These are phyloP conservation scores for Holothuria glaberrima DNA, from an alignment of 35 echinoderm and acorn worm species.

Conservation along the genomic window DNA sequence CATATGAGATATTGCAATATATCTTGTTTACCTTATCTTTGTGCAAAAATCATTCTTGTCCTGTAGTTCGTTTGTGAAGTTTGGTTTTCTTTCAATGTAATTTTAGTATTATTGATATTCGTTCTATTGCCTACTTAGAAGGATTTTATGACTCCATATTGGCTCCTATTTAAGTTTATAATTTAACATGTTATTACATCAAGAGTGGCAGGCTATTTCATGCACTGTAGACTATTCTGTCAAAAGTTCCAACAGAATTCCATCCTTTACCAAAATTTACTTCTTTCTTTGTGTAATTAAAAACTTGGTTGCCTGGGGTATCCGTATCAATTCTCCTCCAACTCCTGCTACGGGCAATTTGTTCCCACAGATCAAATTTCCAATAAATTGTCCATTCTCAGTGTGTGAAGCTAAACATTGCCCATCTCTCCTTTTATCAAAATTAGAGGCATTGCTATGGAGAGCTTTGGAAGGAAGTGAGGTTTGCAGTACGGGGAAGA, in stretches of 20 bases:
- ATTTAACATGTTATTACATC: not conserved
- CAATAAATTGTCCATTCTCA: slow-evolving; percentile 43
- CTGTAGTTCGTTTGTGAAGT: no score
- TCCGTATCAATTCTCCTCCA: slow-evolving; percentile 30
- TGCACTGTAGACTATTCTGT: not conserved
- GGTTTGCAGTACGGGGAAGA: no score
- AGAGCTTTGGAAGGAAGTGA: not conserved
- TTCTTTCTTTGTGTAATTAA: slow-evolving; percentile 39
- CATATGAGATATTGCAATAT: no score
- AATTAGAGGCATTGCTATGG: not conserved
- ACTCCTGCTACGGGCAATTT: slow-evolving; percentile 40
- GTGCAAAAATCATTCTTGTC: no score
- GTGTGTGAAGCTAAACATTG: slow-evolving; percentile 5
- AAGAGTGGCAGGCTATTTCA: slow-evolving; percentile 36
- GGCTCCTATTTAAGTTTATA: slow-evolving; percentile 40
- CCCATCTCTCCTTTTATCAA: not conserved
- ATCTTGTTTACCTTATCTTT: no score
- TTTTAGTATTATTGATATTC: no score
- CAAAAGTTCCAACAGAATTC: slow-evolving; percentile 3
- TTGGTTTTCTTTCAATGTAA: no score
- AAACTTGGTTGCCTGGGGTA: slow-evolving; percentile 17
- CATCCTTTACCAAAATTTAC: not conserved
- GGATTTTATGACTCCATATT: slow-evolving; percentile 1
- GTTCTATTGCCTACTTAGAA: no score
- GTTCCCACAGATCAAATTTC: slow-evolving; percentile 3